A percentile compares a stretch with the other conserved stretches of the same genome.
Conservation (phyloP, 2,113 vertebrate species). For the Microcebus griseorufus region DNA sequence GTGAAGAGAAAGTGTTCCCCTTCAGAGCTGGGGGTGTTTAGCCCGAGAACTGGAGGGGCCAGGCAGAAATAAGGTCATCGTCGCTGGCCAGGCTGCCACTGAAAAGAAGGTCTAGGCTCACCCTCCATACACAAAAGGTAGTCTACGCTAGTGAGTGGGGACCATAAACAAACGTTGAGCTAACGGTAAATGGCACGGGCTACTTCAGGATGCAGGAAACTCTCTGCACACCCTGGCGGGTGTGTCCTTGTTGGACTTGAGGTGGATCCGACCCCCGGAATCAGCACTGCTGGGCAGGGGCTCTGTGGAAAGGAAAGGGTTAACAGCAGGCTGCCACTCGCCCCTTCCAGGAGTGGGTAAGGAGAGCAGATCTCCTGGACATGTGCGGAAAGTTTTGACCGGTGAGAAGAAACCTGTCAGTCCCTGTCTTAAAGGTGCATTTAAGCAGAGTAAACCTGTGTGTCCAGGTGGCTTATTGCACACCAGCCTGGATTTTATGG, state of each 20-base stretch:
- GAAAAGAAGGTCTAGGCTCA: not conserved
- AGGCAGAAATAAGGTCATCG: no score
- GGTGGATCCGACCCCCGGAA: accelerated
- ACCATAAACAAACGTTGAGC: accelerated
- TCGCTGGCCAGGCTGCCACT: accelerated
- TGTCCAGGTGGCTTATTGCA: accelerated
- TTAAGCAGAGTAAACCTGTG: accelerated
- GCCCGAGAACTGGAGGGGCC: no score
- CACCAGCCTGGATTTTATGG: accelerated
- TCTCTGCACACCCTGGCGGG: accelerated
- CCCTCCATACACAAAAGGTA: not conserved
- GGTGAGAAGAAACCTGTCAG: not conserved
- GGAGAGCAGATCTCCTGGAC: not conserved
- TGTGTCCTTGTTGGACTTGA: accelerated
- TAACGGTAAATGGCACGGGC: accelerated
- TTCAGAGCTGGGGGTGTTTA: accelerated
- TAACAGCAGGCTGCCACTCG: accelerated
- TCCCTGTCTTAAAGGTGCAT: not conserved
- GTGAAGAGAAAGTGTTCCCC: accelerated
- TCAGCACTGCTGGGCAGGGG: accelerated
- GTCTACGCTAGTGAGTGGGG: not conserved
- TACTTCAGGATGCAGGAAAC: accelerated
- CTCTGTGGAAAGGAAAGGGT: not conserved
- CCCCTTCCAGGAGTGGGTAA: not conserved
- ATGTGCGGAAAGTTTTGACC: accelerated